Evolutionary conservation across 2,888 invertebrate genomes (phyloP), one percentile per base, ranked within the genome.

Genomic region (Caenorhabditis macrosperma): DNA sequence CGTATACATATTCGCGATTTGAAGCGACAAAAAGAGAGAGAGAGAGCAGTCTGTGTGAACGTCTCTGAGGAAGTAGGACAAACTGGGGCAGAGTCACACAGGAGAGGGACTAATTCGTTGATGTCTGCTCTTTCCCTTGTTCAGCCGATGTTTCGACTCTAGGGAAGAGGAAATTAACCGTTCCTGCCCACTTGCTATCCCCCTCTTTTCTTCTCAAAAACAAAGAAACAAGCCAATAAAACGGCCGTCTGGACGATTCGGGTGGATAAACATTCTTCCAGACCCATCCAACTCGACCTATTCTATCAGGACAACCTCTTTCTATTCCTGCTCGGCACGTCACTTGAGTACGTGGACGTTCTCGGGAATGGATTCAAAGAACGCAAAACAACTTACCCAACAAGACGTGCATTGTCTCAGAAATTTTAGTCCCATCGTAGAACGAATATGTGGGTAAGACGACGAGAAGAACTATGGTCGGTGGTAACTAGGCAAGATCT

Each of bases 151-250:
- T 44, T 44, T 44, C 20, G 17, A 44, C 44, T 44, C 17, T 17
- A 3, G 3, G 17, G 10, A 3, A 17, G 17, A 44, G 44, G 44
- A 44, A 44, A 44, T 44, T 44, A 44, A 44, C 44, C 44, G 44
- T 44, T 44, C 44, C 44, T 20, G 15, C 12, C 26, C 33, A 55
- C 33, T 67, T 67, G 5, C 44, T 35, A 57, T 54, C 64, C 54
- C 54, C 26, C 48, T 54, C 38, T 68, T 57, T 68, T 57, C 44
- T n/a, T 44, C 10, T 44, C 44, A n/a, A 44, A 44, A 44, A 44
- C n/a, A 44, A 44, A 17, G 17, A 44, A 44, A 44, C 44, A 44
- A 44, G 44, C 17, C 44, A 44, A 44, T 44, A 44, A 44, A 44
- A 44, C 20, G 17, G 44, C 5, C 5, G 44, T n/a, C 17, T n/a